A percentile compares a stretch with the other conserved stretches of the same genome.
These are phyloP conservation scores for Dastarcus helophoroides DNA, from an alignment of 2,888 invertebrate species.

Conservation along the genomic window DNA sequence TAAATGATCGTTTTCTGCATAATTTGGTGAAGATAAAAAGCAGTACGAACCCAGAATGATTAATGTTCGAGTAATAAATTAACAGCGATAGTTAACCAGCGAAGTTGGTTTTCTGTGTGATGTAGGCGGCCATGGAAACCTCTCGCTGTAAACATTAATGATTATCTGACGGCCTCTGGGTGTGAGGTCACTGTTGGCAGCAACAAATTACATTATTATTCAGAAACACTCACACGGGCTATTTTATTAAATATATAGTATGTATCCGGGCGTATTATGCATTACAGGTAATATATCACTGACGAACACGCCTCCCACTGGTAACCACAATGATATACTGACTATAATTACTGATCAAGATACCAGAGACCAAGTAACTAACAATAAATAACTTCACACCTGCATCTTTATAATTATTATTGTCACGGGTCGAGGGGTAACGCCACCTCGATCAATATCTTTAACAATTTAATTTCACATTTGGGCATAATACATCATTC, in stretches of 20 bases:
- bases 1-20: no score
- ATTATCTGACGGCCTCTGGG: conserved; percentile 29
- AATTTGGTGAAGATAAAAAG: no score
- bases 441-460: no score
- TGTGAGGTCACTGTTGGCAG: conserved; percentile 31
- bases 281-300: conserved; percentile 29
- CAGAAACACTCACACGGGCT: conserved; percentile 28
- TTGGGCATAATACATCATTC: no score
- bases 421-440: no score
- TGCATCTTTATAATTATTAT: conserved; percentile 22
- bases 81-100: no score
- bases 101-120: no score
- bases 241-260: conserved; percentile 29
- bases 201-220: conserved; percentile 34
- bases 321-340: conserved; percentile 30
- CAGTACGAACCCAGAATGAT: no score
- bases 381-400: conserved; percentile 28
- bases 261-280: conserved; percentile 30
- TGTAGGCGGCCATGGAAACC: conserved; percentile 28
- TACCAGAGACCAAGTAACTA: conserved; percentile 24
- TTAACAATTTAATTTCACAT: no score
- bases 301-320: conserved; percentile 29
- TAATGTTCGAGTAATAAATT: no score
- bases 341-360: conserved; percentile 28
- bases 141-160: conserved; percentile 29